A percentile compares a stretch with the other conserved stretches of the same genome.
Evolutionary conservation across 2,113 vertebrate genomes (phyloP).

Genomic region (Piaya cayana): DNA sequence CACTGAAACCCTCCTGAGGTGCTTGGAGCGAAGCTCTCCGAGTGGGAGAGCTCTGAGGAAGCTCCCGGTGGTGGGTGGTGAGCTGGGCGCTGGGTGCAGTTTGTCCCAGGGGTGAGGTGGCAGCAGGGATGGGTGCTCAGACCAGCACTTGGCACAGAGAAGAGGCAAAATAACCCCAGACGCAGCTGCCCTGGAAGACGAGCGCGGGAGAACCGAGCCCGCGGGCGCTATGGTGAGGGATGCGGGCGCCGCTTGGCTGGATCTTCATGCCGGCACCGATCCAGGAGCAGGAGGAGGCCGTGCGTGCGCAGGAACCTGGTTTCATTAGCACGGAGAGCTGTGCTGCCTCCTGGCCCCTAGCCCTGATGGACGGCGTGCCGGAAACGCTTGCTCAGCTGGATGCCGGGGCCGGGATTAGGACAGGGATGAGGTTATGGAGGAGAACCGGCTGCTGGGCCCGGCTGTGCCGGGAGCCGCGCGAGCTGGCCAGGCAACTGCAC

Average conservation of each 20-base stretch:
- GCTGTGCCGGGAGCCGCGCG: neutral
- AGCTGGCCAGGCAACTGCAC: neutral
- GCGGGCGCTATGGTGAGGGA: neutral
- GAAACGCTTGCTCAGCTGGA: neutral
- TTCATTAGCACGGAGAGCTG: accelerated
- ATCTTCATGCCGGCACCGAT: neutral
- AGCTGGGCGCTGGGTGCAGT: neutral
- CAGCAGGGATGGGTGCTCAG: accelerated
- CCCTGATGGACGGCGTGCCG: neutral
- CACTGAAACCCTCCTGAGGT: accelerated
- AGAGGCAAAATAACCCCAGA: neutral
- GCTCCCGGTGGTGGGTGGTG: neutral
- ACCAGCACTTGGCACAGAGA: neutral
- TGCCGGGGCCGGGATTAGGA: neutral
- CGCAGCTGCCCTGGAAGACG: neutral
- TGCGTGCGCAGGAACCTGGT: neutral
- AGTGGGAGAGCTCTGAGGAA: too few species aligned
- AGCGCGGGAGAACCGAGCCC: neutral
- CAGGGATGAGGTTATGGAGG: neutral
- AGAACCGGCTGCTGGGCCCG: neutral
- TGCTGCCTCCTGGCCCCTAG: neutral
- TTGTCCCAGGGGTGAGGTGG: neutral
- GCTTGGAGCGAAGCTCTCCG: neutral
- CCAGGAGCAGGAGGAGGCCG: neutral
- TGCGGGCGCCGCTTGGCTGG: accelerated